A percentile compares a stretch with the other conserved stretches of the same genome.
Evolutionary conservation across 1,140 invertebrate genomes (phyloP).

Genomic region (Drosophila leontia): DNA sequence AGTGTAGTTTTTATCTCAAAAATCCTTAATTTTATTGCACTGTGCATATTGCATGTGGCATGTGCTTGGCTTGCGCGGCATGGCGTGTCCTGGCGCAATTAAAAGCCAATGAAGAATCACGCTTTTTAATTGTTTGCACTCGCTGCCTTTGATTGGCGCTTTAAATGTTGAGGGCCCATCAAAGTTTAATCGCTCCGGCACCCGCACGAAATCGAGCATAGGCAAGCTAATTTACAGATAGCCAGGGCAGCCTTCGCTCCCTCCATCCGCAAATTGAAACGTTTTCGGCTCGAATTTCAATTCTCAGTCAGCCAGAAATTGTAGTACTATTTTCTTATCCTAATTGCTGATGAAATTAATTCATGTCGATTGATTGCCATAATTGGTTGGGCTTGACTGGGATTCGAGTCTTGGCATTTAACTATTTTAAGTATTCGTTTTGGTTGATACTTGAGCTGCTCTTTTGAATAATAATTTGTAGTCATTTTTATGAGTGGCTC

Average conservation of each 20-base stretch:
- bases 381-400: constrained; percentile 9
- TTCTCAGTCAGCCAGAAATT: constrained; percentile 13
- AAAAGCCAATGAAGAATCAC: constrained; percentile 66
- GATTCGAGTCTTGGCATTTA: constrained; percentile 1
- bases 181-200: constrained; percentile 68
- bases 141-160: constrained; percentile 69
- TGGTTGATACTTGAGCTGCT: not conserved
- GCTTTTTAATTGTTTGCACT: constrained; percentile 78
- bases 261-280: constrained; percentile 8
- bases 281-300: constrained; percentile 22
- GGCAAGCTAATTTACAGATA: constrained; percentile 52
- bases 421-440: not conserved
- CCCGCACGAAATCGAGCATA: constrained; percentile 65
- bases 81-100: constrained; percentile 73
- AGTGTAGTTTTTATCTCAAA: constrained; percentile 1
- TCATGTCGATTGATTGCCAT: constrained; percentile 30
- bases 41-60: constrained; percentile 35
- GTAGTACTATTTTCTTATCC: constrained; percentile 29
- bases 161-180: constrained; percentile 67
- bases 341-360: constrained; percentile 42
- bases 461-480: not conserved
- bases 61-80: constrained; percentile 9
- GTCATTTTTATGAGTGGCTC: not conserved
- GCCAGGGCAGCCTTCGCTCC: not conserved
- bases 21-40: not conserved